Evolutionary conservation across 2,888 invertebrate genomes (phyloP), one percentile per base, ranked within the genome.

Genomic region (Oscheius onirici): DNA sequence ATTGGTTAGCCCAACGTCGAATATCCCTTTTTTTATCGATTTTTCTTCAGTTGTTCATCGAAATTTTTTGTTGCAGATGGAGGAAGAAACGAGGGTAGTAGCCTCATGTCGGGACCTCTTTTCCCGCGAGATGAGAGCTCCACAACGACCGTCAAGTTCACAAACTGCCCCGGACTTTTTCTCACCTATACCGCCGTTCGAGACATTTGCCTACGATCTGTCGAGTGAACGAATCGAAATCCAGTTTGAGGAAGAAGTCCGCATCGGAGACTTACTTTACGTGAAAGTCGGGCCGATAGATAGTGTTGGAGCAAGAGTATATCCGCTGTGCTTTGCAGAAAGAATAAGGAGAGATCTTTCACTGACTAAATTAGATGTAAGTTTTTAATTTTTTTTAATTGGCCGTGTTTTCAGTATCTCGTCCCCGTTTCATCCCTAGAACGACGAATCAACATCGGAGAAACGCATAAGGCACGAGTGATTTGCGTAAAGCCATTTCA

Each of bases 311-410:
- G 72, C 52, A 22, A 46, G 40, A 15, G 58, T 72, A 6, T 41
- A 58, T 11, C 60, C 68, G n/a, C 17, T 72, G 5, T 72, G 72
- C 51, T 72, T 55, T 20, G 58, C 58, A 3, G 34, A 20, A 10
- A 22, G 72, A 15, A 46, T 72, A 22, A 57, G 51, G 52, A 26
- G 72, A 51, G 72, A 72, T 60, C 52, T 72, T 13, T 40, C 40
- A n/a, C 43, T 72, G 24, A 20, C 49, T 20, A 51, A 68, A 34
- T 15, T 52, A 40, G 46, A 54, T 57, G 72, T 72, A 34, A 41
- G 52, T 54, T 70, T 60, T 43, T 17, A 52, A 17, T 22, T 51
- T 3, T 22, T 65, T 24, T 66, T 10, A 63, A 52, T 1, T 5
- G 0, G 8, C 8, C 3, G 20, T 26, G 1, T 28, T 69, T 69